These are phyloP conservation scores for Drosophila subquinaria DNA, from an alignment of 2,888 invertebrate genomes.

Conservation along the genomic window DNA sequence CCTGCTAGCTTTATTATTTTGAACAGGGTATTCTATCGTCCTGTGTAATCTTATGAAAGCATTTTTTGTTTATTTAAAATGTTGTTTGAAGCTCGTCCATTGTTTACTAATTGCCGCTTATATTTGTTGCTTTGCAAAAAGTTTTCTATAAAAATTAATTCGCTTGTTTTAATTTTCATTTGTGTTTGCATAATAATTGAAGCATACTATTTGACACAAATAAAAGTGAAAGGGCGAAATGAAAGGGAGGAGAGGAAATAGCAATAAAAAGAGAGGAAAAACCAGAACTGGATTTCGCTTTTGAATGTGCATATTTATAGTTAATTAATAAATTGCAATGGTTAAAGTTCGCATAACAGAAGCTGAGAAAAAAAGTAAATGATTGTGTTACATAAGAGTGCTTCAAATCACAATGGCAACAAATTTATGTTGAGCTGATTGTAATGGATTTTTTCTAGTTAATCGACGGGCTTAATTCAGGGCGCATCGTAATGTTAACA, in stretches of 20 bases:
- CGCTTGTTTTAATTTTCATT: conserved; percentile 59
- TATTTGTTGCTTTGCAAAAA: conserved; percentile 44
- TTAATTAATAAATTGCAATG: conserved; percentile 67
- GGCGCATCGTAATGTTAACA: neutral
- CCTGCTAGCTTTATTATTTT: neutral
- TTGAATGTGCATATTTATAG: conserved; percentile 44
- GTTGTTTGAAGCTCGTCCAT: conserved; percentile 33
- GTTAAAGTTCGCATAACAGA: conserved; percentile 4
- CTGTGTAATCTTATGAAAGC: neutral
- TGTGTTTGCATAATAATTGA: conserved; percentile 61
- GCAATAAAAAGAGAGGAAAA: neutral
- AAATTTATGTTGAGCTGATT: conserved; percentile 14
- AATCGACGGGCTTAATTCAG: neutral
- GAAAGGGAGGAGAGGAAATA: neutral
- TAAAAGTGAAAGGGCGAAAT: conserved; percentile 36
- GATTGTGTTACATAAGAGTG: conserved; percentile 7
- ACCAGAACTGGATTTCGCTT: conserved; percentile 14
- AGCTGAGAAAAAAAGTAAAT: conserved; percentile 1
- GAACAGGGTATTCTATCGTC: conserved; percentile 18
- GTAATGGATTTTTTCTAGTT: conserved; percentile 2
- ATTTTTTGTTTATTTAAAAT: conserved; percentile 12
- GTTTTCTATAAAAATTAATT: conserved; percentile 69
- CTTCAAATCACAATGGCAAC: conserved; percentile 29
- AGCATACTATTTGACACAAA: conserved; percentile 48
- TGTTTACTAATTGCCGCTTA: conserved; percentile 73